These are phyloP conservation scores for Tolypeutes matacus DNA, from an alignment of 2,797 vertebrate genomes.

Conservation along the genomic window DNA sequence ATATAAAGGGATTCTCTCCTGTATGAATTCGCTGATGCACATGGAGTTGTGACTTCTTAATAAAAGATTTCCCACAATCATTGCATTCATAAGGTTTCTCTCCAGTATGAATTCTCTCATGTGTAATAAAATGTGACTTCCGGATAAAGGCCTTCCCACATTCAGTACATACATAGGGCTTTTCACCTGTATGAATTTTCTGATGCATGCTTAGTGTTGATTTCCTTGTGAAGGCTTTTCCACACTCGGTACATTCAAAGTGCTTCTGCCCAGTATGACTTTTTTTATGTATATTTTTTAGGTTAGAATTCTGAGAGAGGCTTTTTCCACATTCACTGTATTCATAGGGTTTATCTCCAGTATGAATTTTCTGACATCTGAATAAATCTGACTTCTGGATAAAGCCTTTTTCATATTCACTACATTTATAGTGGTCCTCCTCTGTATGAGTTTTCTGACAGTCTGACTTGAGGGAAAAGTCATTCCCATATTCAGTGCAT, in stretches of 20 bases:
- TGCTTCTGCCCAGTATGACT: constrained; percentile 47
- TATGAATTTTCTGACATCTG: not conserved
- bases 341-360: constrained; percentile 22
- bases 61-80: constrained; percentile 75
- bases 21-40: constrained; percentile 78
- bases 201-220: constrained; percentile 74
- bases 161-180: constrained; percentile 67
- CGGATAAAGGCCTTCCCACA: constrained; percentile 77
- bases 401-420: not conserved
- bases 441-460: constrained; percentile 30
- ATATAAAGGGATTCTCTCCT: constrained; percentile 76
- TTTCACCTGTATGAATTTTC: constrained; percentile 77
- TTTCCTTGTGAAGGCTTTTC: constrained; percentile 76
- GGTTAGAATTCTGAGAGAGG: constrained; percentile 60
- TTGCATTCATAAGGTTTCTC: constrained; percentile 73
- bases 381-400: constrained; percentile 51
- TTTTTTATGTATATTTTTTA: constrained; percentile 51
- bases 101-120: constrained; percentile 76
- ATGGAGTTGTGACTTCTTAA: constrained; percentile 73
- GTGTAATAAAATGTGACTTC: constrained; percentile 75
- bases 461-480: constrained; percentile 72
- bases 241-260: constrained; percentile 79
- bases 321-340: not conserved
- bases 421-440: constrained; percentile 4
- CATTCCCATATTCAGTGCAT: constrained; percentile 68